These are phyloP conservation scores for Propithecus deckenii DNA, from an alignment of 2,797 vertebrate species.

Conservation along the genomic window DNA sequence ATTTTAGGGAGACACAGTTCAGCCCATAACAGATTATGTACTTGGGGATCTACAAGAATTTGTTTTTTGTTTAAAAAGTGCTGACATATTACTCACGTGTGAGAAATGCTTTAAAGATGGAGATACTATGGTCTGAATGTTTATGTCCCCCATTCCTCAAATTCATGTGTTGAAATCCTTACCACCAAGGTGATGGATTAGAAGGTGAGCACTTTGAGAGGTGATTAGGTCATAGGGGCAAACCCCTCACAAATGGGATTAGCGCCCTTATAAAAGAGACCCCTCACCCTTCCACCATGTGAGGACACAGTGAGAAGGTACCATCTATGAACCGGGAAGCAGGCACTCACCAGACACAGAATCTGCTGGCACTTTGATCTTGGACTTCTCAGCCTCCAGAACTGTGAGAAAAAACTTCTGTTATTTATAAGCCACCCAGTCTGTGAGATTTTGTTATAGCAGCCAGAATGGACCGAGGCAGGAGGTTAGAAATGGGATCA, in stretches of 20 bases:
- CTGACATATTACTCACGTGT: neutral
- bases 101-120: neutral
- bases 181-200: neutral
- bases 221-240: neutral
- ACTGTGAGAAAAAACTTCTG: neutral
- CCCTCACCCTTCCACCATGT: neutral
- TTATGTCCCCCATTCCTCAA: neutral
- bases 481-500: neutral
- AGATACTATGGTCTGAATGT: neutral
- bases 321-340: neutral
- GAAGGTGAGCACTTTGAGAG: neutral
- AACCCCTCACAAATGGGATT: neutral
- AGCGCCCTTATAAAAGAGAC: neutral
- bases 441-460: neutral
- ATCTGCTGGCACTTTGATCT: neutral
- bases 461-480: neutral
- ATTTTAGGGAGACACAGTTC: neutral
- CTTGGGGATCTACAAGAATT: neutral
- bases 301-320: neutral
- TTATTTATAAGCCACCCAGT: neutral
- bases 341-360: neutral
- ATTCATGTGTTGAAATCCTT: neutral
- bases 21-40: neutral
- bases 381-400: neutral
- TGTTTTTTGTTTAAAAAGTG: neutral